Evolutionary conservation across 2,888 invertebrate genomes (phyloP).

Genomic region (Amblyjoppa fuscipennis): DNA sequence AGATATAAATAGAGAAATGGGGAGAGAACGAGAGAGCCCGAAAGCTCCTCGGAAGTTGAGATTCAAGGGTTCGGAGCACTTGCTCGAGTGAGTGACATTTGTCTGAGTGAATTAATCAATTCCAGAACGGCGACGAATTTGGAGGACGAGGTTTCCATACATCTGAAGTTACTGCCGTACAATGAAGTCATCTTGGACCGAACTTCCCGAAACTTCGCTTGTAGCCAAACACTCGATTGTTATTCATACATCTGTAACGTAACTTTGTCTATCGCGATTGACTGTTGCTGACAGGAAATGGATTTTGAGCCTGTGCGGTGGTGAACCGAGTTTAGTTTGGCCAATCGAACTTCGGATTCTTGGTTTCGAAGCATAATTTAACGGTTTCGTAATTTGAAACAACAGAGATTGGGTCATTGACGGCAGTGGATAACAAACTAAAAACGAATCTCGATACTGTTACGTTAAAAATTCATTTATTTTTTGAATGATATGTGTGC

Average conservation of each 20-base stretch:
- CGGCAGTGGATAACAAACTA: too few species aligned
- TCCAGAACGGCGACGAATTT: slow-evolving; percentile 9
- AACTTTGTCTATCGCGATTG: too few species aligned
- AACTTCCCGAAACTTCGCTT: too few species aligned
- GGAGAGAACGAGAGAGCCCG: not conserved
- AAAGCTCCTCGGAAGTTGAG: not conserved
- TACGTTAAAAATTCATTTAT: not conserved
- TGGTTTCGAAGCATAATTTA: too few species aligned
- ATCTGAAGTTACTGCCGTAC: not conserved
- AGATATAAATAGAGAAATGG: slow-evolving; percentile 17
- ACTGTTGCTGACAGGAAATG: too few species aligned
- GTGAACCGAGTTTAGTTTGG: too few species aligned
- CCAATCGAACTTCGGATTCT: too few species aligned
- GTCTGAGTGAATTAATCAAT: slow-evolving; percentile 63
- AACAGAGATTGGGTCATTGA: too few species aligned
- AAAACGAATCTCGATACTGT: not conserved
- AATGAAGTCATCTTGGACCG: too few species aligned
- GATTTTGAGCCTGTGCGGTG: too few species aligned
- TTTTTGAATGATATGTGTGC: not conserved
- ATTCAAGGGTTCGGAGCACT: slow-evolving; percentile 11
- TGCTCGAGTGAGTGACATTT: slow-evolving; percentile 42
- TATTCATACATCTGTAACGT: not conserved
- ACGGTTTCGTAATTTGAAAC: too few species aligned
- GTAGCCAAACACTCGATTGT: not conserved
- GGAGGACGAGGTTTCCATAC: not conserved